Evolutionary conservation across 92 coral and sea anemone genomes (phyloP).

Genomic region (Zoanthus sansibaricus): DNA sequence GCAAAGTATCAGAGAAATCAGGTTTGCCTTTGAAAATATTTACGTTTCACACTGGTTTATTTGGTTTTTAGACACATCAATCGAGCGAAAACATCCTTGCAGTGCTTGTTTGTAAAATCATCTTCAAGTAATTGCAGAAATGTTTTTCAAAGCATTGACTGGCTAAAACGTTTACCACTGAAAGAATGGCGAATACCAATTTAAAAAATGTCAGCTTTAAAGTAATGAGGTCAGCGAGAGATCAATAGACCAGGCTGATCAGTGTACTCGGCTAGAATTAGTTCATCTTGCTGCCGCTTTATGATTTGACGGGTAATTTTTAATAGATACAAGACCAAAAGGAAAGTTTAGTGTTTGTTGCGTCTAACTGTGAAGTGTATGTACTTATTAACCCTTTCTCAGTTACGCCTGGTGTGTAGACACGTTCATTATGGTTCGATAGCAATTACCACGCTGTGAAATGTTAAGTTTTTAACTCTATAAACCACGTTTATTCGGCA

Average conservation of each 20-base stretch:
- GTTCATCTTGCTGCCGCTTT: not conserved
- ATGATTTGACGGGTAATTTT: not conserved
- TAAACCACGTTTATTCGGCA: no score
- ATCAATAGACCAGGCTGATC: not conserved
- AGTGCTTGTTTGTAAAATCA: not conserved
- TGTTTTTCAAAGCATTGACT: no score
- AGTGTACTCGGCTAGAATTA: not conserved
- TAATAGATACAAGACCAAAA: not conserved
- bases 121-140: not conserved
- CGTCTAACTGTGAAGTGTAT: no score
- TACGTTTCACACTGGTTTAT: not conserved
- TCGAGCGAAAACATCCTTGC: not conserved
- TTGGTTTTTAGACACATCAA: not conserved
- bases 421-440: no score
- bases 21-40: no score
- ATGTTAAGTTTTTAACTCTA: no score
- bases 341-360: not conserved
- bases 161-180: no score
- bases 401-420: no score
- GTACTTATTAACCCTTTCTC: not conserved
- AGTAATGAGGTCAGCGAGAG: not conserved
- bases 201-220: not conserved
- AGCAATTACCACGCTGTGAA: no score
- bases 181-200: constrained; percentile 1
- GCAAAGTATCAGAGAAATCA: no score